Base-by-base conservation (phyloP, 2,797 vertebrate species). In the Limnodromus scolopaceus region DNA sequence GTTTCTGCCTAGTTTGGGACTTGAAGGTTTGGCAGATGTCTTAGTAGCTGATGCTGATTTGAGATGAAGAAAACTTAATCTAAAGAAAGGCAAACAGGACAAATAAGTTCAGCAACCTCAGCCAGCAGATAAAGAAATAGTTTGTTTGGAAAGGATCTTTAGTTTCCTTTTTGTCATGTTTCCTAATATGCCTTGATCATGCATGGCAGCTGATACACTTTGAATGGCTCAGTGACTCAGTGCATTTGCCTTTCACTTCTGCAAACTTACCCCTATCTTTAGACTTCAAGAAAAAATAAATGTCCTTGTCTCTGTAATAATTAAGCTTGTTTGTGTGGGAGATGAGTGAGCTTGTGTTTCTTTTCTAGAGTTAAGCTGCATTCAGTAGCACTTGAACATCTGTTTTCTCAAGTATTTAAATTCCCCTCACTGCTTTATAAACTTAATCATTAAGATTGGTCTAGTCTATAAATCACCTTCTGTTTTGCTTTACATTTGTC, bases 401-500 rank as follows among this genome's bases (percentile, higher is more conserved):
- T 78, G 6, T 93, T 92, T 93, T 71, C n/a, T 92, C 38, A 68
- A 54, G 49, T 71, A 25, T 76, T 91, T 87, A 48, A 75, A 77
- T 27, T 80, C 46, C 20, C 6, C 13, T 3, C 14, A 13, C 34
- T 81, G 64, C 34, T 81, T 58, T 51, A 64, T 65, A 72, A 71
- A 46, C 12, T 19, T 38, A 20, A 68, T 71, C 17, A 30, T 51
- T 74, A 38, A 57, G 13, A 39, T 65, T 80, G 43, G 23, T 85
- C 41, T 63, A 23, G 30, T 51, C 61, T 58, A 17, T 69, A 88
- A 94, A 89, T 80, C 54, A 85, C 76, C 14, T 68, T 91, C 61
- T 92, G 14, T 74, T 82, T 48, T 93, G 46, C 77, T 96, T 88
- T 92, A 24, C 84, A 9, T 98, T 78, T 96, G 39, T 95, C 74